Evolutionary conservation across 2,797 vertebrate species (phyloP).

Genomic region (Hoplostethus mediterraneus): DNA sequence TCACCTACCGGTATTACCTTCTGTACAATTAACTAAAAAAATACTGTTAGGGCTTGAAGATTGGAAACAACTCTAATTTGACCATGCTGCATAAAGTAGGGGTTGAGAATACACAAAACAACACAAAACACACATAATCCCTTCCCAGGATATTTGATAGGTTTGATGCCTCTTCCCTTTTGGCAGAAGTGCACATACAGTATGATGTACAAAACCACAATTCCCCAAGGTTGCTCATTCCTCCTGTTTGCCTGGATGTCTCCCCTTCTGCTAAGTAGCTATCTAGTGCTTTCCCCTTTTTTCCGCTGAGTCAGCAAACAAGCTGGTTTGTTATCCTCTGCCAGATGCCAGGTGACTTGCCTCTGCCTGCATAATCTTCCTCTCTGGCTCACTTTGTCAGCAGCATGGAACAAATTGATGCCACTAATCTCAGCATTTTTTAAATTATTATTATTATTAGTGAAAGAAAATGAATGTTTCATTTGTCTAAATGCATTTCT

Average conservation of each 20-base stretch:
- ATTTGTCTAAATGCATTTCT: neutral
- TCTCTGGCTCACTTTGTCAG: slow-evolving; percentile 10
- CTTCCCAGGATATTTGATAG: neutral
- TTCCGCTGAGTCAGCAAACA: slow-evolving; percentile 63
- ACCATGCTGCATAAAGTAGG: too few species aligned
- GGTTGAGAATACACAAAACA: neutral
- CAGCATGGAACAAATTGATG: slow-evolving; percentile 5
- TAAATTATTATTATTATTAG: neutral
- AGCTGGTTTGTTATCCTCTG: slow-evolving; percentile 13
- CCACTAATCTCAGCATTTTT: neutral
- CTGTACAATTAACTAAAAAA: neutral
- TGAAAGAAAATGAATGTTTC: neutral
- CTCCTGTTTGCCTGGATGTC: slow-evolving; percentile 10
- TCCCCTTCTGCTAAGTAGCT: slow-evolving; percentile 20
- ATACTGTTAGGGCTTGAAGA: slow-evolving; percentile 6
- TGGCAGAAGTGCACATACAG: slow-evolving; percentile 1
- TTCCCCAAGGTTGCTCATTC: neutral
- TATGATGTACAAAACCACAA: slow-evolving; percentile 4
- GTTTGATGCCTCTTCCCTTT: neutral
- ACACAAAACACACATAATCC: too few species aligned
- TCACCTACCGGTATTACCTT: neutral
- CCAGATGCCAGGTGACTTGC: slow-evolving; percentile 51
- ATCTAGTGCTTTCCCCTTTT: slow-evolving; percentile 40
- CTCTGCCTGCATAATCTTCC: slow-evolving; percentile 58
- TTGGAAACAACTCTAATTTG: slow-evolving; percentile 1